A percentile compares a stretch with the other conserved stretches of the same genome.
phyloP scores from a whole-genome alignment of 1,140 invertebrate genomes.

The Metopolophium dirhodum region DNA sequence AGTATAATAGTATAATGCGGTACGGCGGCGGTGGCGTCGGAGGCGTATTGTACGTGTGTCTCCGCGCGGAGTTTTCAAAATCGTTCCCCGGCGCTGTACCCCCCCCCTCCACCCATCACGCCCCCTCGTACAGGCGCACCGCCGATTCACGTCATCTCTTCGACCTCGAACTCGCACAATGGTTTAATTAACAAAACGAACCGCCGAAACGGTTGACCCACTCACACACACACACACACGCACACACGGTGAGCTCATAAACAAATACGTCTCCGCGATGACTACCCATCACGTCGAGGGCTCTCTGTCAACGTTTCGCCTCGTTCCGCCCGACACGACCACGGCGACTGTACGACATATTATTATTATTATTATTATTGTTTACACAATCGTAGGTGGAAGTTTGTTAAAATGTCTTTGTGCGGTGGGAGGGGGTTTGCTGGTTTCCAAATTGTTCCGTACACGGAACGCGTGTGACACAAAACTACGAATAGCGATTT shows the following conservation, averaged over 20 bases:
- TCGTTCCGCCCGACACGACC: neutral
- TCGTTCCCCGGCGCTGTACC: neutral
- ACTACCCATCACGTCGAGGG: neutral
- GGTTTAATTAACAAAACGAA: constrained; percentile 33
- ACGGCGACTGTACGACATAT: neutral
- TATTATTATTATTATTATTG: neutral
- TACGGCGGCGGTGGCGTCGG: no score
- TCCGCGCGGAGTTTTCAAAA: neutral
- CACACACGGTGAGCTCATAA: neutral
- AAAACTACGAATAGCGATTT: neutral
- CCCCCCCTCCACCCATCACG: no score
- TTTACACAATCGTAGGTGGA: neutral
- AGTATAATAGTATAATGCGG: no score
- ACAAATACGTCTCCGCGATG: neutral
- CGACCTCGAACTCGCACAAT: neutral
- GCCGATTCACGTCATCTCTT: neutral
- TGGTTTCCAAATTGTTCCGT: neutral
- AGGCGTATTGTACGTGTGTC: constrained; percentile 25
- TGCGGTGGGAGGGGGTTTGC: no score
- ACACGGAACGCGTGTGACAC: neutral
- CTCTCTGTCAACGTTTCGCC: neutral
- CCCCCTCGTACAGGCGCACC: no score
- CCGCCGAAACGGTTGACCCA: neutral
- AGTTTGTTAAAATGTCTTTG: neutral
- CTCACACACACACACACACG: neutral